phyloP scores from a whole-genome alignment of 2,888 invertebrate genomes.

The Cerastoderma edule region DNA sequence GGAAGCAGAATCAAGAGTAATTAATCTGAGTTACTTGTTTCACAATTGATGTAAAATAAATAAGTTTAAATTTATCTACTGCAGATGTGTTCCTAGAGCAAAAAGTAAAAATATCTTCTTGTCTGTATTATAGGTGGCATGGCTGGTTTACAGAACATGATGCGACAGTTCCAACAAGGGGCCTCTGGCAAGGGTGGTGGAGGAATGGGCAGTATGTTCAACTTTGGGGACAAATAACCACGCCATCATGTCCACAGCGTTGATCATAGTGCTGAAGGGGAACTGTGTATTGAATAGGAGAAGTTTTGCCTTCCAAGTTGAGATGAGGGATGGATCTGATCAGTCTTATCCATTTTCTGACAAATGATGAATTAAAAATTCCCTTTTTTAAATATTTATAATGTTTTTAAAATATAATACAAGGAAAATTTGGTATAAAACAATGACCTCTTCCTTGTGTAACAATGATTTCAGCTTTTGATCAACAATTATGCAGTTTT shows the following conservation, averaged over 20 bases:
- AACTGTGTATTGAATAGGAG: neutral
- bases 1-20: neutral
- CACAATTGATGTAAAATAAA: neutral
- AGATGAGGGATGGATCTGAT: too few species aligned
- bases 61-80: neutral
- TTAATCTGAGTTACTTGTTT: neutral
- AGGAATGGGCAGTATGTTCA: conserved; percentile 77
- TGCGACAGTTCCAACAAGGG: conserved; percentile 92
- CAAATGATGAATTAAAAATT: too few species aligned
- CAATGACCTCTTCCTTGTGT: too few species aligned
- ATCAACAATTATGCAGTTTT: too few species aligned
- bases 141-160: conserved; percentile 98
- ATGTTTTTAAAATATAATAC: too few species aligned
- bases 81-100: neutral
- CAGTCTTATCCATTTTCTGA: too few species aligned
- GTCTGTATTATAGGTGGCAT: conserved; percentile 91
- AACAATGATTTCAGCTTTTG: too few species aligned
- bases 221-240: conserved; percentile 59
- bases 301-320: neutral
- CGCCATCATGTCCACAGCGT: neutral
- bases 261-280: neutral
- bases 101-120: neutral
- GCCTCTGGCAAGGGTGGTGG: conserved; percentile 82
- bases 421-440: too few species aligned
- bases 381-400: too few species aligned